These are phyloP conservation scores for Heteromurus nitidus DNA, from an alignment of 2,888 invertebrate genomes.

Conservation along the genomic window DNA sequence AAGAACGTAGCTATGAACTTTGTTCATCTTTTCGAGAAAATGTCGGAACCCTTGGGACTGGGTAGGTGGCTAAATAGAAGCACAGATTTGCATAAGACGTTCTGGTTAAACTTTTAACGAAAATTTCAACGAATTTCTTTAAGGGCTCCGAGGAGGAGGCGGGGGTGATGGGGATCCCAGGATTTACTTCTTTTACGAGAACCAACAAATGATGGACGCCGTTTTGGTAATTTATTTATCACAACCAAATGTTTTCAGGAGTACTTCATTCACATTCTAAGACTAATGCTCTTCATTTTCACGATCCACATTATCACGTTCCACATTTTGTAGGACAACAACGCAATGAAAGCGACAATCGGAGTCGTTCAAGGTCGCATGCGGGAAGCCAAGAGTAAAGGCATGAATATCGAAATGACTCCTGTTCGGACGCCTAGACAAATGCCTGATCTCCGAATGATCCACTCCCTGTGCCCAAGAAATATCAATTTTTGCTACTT, in stretches of 20 bases:
- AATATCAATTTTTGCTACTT: constrained; percentile 67
- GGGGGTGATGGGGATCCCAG: not conserved
- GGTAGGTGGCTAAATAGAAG: constrained; percentile 36
- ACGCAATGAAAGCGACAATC: constrained; percentile 19
- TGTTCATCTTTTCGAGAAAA: constrained; percentile 58
- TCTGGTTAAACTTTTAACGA: not conserved
- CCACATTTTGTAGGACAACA: constrained; percentile 16
- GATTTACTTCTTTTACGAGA: constrained; percentile 40
- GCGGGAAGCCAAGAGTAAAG: not conserved
- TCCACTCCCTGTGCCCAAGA: constrained; percentile 54
- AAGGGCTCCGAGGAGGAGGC: constrained; percentile 42
- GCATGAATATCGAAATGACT: constrained; percentile 18
- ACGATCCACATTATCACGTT: not conserved
- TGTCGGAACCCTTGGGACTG: constrained; percentile 58
- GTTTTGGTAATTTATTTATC: constrained; percentile 35
- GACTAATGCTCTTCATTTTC: not conserved
- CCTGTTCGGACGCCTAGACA: constrained; percentile 19
- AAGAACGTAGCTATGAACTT: constrained; percentile 45
- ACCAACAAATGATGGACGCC: constrained; percentile 15
- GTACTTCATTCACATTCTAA: not conserved
- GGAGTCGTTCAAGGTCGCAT: not conserved
- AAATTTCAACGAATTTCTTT: not conserved
- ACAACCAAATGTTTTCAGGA: too few species aligned
- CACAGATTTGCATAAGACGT: not conserved
- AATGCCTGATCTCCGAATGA: constrained; percentile 48